Base-by-base conservation (phyloP, 2,888 invertebrate genomes). In the Neocrepidodera transversa region DNA sequence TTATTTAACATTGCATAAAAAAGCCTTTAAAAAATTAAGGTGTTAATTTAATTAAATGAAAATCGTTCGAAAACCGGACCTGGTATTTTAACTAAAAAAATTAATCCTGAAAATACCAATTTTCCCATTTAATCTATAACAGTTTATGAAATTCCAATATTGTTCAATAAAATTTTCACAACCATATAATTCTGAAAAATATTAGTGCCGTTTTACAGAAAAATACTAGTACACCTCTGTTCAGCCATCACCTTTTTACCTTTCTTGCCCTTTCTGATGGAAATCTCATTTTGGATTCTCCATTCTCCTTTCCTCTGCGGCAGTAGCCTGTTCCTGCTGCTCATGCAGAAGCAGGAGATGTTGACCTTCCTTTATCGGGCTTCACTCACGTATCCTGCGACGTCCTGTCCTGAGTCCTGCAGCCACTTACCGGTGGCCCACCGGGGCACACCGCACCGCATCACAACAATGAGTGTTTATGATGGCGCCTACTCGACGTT, bases 381-480 rank as follows among this genome's bases (percentile, higher is more conserved):
- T 49, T 43, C 59, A 50, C 59, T 48, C 64, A 58, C 64, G 60
- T 65, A 61, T 61, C 62, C 54, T 59, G 60, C 66, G 61, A 69
- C 68, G 70, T 71, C 71, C 72, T 71, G 71, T 58, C 64, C 56
- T 63, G 59, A 64, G 60, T 61, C 62, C 55, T 59, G 60, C 67
- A 60, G 69, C 68, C 69, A 71, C 71, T 71, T 71, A 71, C 72
- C 69, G 76, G 74, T 73, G 71, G 72, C 73, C 71, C 70, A 71
- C 71, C 69, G 68, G 8, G 36, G 54, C 45, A 16, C 45, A 18
- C 36, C 26, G 71, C 72, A 75, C 77, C 76, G 76, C 78, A 78
- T 78, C 79, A 78, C 79, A 78, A 79, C 80, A 79, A 79, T 79
- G 79, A 79, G 78, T 80, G 80, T 80, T 80, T 80, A 79, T 80